phyloP scores from a whole-genome alignment of 2,797 vertebrate species.

The Emydoidea blandingii region DNA sequence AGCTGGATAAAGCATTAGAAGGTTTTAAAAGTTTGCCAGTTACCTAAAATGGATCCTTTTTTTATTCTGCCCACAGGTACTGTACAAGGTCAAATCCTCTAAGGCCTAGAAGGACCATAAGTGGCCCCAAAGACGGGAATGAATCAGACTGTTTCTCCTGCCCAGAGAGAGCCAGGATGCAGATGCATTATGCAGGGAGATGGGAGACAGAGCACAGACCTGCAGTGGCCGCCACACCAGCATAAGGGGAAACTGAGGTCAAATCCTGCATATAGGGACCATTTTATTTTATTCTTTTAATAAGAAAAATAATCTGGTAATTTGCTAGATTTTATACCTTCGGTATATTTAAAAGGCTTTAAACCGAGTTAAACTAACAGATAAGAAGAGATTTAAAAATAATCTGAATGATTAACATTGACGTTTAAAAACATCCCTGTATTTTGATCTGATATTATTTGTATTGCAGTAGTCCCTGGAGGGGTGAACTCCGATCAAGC shows the following conservation, averaged over 20 bases:
- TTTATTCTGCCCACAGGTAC: not conserved
- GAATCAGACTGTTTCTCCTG: not conserved
- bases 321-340: not conserved
- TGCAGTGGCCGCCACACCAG: fast-evolving
- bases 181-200: not conserved
- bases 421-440: not conserved
- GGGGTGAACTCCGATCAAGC: not conserved
- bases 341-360: not conserved
- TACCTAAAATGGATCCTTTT: slow-evolving; percentile 41
- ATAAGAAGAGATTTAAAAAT: not conserved
- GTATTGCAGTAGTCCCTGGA: not conserved
- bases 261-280: fast-evolving
- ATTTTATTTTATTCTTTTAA: fast-evolving
- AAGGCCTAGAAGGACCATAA: not conserved
- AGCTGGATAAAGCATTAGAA: slow-evolving; percentile 8
- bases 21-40: slow-evolving; percentile 51
- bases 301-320: fast-evolving
- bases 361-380: not conserved
- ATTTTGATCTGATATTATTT: not conserved
- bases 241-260: fast-evolving
- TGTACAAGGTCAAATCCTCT: slow-evolving; percentile 39
- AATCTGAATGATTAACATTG: not conserved
- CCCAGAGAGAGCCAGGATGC: not conserved
- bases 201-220: not conserved
- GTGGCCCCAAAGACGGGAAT: slow-evolving; percentile 1